Percentiles rank a stretch among this genome's conserved stretches.
Evolutionary conservation across 2,113 vertebrate genomes (phyloP).

Genomic region (Tretioscincus oriximinensis): DNA sequence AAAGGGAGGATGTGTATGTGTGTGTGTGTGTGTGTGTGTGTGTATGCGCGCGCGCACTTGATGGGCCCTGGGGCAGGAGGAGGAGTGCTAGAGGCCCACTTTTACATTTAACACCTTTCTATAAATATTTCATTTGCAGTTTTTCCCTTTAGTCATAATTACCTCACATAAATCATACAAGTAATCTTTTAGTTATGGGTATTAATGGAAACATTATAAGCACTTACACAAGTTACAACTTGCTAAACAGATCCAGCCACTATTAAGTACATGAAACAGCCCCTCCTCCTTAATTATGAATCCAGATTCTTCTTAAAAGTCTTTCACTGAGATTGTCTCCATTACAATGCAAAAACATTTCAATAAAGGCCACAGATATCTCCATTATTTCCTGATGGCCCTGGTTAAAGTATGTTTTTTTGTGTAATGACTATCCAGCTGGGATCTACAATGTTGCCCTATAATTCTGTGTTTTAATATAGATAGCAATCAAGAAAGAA

Average conservation of each 20-base stretch:
- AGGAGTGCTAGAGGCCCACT: too few relatives aligned
- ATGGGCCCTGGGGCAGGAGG: too few relatives aligned
- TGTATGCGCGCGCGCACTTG: too few relatives aligned
- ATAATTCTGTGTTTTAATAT: background rate
- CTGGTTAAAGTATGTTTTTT: too few relatives aligned
- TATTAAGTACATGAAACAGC: conserved; percentile 9
- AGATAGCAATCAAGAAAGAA: background rate
- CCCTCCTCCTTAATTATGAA: background rate
- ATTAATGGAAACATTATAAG: conserved; percentile 69
- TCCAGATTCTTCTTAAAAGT: background rate
- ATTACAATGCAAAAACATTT: too few relatives aligned
- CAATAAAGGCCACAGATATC: too few relatives aligned
- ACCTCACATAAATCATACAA: conserved; percentile 58
- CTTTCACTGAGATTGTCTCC: background rate
- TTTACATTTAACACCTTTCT: conserved; percentile 41
- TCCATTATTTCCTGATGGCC: background rate
- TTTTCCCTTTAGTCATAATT: conserved; percentile 51
- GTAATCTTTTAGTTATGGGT: conserved; percentile 57
- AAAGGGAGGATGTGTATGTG: too few relatives aligned
- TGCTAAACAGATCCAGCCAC: conserved; percentile 5
- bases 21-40: too few relatives aligned
- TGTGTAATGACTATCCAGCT: too few relatives aligned
- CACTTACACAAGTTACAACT: conserved; percentile 37
- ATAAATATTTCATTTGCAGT: conserved; percentile 35
- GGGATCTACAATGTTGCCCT: background rate